Evolutionary conservation across 1,140 invertebrate species (phyloP).

Genomic region (Chironomus striatipennis): DNA sequence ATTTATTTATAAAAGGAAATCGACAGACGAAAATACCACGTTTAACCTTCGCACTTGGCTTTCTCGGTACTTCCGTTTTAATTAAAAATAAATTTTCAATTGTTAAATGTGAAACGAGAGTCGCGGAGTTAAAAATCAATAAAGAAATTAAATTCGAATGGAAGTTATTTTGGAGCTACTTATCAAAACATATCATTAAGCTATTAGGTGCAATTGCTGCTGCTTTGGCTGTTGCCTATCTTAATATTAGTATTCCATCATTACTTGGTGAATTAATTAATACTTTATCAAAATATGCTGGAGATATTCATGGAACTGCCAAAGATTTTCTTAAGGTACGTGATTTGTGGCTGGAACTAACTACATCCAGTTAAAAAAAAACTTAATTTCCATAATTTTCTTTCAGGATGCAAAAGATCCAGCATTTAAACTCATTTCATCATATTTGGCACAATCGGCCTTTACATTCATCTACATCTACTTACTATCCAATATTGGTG

Average conservation of each 20-base stretch:
- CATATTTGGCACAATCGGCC: slow-evolving; percentile 53
- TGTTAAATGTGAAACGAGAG: not conserved
- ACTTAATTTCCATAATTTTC: no score
- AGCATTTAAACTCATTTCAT: slow-evolving; percentile 41
- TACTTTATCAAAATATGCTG: slow-evolving; percentile 51
- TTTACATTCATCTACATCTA: slow-evolving; percentile 88
- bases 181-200: slow-evolving; percentile 48
- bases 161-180: slow-evolving; percentile 53
- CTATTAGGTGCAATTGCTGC: slow-evolving; percentile 49
- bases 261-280: slow-evolving; percentile 69
- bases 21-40: not conserved
- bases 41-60: not conserved
- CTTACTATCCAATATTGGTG: slow-evolving; percentile 74
- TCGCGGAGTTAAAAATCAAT: not conserved
- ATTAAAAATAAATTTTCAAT: not conserved
- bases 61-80: slow-evolving; percentile 5
- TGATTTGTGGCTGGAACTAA: slow-evolving; percentile 25
- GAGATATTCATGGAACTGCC: slow-evolving; percentile 29
- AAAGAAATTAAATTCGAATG: slow-evolving; percentile 47
- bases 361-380: no score
- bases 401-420: slow-evolving; percentile 55
- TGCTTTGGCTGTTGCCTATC: slow-evolving; percentile 64
- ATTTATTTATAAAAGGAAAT: not conserved
- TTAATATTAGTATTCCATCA: slow-evolving; percentile 76
- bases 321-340: not conserved